Evolutionary conservation across 2,888 invertebrate species (phyloP).

Genomic region (Apocheima hispidaria): DNA sequence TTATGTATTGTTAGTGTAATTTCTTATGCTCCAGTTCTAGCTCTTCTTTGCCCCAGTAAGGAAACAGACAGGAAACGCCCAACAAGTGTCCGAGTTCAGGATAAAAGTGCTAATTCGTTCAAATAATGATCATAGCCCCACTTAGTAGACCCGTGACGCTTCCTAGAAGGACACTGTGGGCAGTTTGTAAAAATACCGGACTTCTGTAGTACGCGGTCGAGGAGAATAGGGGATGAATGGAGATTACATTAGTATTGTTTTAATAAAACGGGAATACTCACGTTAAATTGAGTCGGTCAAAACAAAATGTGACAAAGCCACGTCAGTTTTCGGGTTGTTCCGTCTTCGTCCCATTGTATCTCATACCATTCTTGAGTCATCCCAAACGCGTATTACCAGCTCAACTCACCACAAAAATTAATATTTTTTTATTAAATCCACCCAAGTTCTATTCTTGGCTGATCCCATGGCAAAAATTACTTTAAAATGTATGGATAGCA

Average conservation of each 20-base stretch:
- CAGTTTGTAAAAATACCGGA: conserved; percentile 74
- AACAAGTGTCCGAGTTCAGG: conserved; percentile 32
- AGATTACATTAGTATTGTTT: conserved; percentile 10
- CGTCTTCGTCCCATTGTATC: no score
- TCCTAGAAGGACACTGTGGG: conserved; percentile 74
- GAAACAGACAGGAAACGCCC: conserved; percentile 50
- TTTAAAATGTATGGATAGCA: no score
- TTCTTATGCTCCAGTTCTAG: conserved; percentile 4
- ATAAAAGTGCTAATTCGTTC: conserved; percentile 81
- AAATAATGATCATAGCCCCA: conserved; percentile 80
- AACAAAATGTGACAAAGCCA: no score
- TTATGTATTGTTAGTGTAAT: not conserved
- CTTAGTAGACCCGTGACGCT: conserved; percentile 77
- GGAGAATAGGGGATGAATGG: conserved; percentile 40
- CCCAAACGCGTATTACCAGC: no score
- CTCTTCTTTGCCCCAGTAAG: conserved; percentile 28
- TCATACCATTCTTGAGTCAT: no score
- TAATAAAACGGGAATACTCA: no score
- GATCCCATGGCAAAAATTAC: no score
- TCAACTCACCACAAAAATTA: no score
- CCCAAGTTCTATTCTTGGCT: no score
- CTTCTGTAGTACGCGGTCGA: conserved; percentile 77
- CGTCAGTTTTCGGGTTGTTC: no score
- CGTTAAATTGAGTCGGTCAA: no score
- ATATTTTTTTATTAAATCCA: no score